Percentiles rank a stretch among this genome's conserved stretches.
phyloP scores from a whole-genome alignment of 1,140 invertebrate species.

The Uloborus diversus region DNA sequence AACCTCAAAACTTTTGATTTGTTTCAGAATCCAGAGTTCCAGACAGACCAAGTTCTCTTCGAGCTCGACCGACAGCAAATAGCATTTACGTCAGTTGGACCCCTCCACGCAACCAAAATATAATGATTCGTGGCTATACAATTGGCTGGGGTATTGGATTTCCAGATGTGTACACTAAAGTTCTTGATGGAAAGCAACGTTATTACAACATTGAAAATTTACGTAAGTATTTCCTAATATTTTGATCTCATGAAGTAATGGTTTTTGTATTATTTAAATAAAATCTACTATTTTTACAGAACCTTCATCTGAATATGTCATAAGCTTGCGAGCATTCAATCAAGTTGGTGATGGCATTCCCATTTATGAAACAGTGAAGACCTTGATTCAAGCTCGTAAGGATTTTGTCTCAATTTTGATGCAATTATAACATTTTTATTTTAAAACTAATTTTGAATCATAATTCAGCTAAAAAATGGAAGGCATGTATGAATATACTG shows the following conservation, averaged over 20 bases:
- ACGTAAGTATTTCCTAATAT: conserved; percentile 59
- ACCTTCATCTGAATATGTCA: conserved; percentile 93
- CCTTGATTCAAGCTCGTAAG: conserved; percentile 66
- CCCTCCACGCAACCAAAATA: conserved; percentile 77
- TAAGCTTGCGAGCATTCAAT: conserved; percentile 91
- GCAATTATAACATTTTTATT: no score
- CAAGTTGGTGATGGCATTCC: conserved; percentile 87
- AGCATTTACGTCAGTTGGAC: conserved; percentile 87
- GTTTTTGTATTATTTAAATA: background rate
- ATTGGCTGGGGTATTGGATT: conserved; percentile 95
- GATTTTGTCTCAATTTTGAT: background rate
- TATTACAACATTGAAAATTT: conserved; percentile 83
- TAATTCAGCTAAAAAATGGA: no score
- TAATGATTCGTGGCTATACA: conserved; percentile 89
- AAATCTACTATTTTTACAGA: conserved; percentile 66
- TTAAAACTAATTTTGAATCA: no score
- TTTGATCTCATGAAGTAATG: background rate
- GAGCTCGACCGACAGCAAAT: conserved; percentile 78
- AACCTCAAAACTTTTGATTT: background rate
- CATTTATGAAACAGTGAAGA: conserved; percentile 91
- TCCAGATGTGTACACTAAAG: conserved; percentile 84
- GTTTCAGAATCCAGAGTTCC: conserved; percentile 80
- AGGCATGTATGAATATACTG: no score
- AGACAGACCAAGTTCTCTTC: conserved; percentile 79
- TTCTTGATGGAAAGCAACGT: conserved; percentile 82